These are phyloP conservation scores for Centroberyx gerrardi DNA, from an alignment of 2,797 vertebrate species.

Conservation along the genomic window DNA sequence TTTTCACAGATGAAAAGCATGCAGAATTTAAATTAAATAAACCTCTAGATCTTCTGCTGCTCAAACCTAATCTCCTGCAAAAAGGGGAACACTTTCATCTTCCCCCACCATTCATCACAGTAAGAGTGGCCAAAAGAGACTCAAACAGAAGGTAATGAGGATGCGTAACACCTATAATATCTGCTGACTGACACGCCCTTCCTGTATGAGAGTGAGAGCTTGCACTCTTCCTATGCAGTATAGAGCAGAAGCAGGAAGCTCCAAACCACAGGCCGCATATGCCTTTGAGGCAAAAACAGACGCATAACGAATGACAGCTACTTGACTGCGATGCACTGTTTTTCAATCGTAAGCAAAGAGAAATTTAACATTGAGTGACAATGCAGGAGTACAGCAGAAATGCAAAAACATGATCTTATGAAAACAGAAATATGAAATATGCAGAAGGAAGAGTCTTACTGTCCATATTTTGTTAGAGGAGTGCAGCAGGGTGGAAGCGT, in stretches of 20 bases:
- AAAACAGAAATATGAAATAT: conserved; percentile 2
- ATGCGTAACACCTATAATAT: conserved; percentile 45
- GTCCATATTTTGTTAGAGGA: conserved; percentile 82
- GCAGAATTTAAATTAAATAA: neutral
- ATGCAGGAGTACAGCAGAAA: neutral
- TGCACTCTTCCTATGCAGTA: conserved; percentile 43
- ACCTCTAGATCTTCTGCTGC: neutral
- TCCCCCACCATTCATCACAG: conserved; percentile 42
- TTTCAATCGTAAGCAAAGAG: conserved; percentile 6
- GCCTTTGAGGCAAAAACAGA: conserved; percentile 50
- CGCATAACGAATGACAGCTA: conserved; percentile 23
- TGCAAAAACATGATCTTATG: neutral
- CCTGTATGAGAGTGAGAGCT: conserved; percentile 61
- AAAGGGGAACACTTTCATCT: neutral
- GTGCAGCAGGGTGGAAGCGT: conserved; percentile 72
- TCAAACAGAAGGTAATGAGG: conserved; percentile 19
- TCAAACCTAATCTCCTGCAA: conserved; percentile 4
- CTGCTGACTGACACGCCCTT: conserved; percentile 61
- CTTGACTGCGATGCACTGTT: conserved; percentile 16
- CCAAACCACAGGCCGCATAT: conserved; percentile 78
- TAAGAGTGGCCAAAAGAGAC: neutral
- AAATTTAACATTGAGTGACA: neutral
- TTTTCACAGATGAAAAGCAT: conserved; percentile 27
- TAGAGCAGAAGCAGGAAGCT: conserved; percentile 78
- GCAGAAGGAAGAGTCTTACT: conserved; percentile 62